These are phyloP conservation scores for Euleptes europaea DNA, from an alignment of 2,113 vertebrate genomes.

Conservation along the genomic window DNA sequence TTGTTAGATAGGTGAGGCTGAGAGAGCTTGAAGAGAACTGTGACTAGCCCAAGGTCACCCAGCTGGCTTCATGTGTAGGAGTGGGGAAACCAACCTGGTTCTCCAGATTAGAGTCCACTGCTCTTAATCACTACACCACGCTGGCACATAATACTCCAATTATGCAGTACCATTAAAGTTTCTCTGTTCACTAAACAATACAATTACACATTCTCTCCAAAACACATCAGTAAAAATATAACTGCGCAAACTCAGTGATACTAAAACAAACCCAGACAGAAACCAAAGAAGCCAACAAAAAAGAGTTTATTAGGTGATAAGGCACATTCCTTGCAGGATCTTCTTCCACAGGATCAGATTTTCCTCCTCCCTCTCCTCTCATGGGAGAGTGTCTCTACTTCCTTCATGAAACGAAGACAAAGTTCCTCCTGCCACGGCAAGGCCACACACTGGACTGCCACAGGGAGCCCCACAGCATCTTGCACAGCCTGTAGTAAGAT, in stretches of 20 bases:
- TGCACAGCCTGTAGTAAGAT: slow-evolving; percentile 66
- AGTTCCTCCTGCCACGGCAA: slow-evolving; percentile 82
- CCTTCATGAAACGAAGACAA: slow-evolving; percentile 78
- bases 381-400: slow-evolving; percentile 66
- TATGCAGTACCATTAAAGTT: background rate
- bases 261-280: fast-evolving
- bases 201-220: background rate
- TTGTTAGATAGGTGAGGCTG: too few relatives aligned
- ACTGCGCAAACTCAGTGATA: background rate
- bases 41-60: too few relatives aligned
- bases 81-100: too few relatives aligned
- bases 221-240: slow-evolving; percentile 4
- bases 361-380: background rate
- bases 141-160: background rate
- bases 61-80: too few relatives aligned
- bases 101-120: too few relatives aligned
- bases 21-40: too few relatives aligned
- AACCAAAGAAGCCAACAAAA: slow-evolving; percentile 9
- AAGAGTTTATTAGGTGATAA: background rate
- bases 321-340: background rate
- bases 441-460: slow-evolving; percentile 79
- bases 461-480: slow-evolving; percentile 74
- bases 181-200: fast-evolving
- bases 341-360: slow-evolving; percentile 17
- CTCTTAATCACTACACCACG: too few relatives aligned